Evolutionary conservation across 2,797 vertebrate genomes (phyloP).

Genomic region (Rousettus madagascariensis): DNA sequence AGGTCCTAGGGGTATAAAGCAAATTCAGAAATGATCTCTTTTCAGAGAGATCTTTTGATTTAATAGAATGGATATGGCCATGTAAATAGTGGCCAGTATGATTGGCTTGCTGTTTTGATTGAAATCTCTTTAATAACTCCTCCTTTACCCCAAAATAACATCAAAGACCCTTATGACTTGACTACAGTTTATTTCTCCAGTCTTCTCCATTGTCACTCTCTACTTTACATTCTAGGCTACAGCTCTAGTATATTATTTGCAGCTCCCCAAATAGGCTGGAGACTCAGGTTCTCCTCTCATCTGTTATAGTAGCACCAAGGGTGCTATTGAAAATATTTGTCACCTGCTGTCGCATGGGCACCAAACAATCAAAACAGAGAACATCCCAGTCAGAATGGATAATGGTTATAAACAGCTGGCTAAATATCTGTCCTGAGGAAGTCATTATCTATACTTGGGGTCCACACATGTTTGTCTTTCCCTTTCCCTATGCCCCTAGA

Average conservation of each 20-base stretch:
- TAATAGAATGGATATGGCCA: neutral
- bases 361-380: neutral
- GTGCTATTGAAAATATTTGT: neutral
- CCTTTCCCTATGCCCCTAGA: neutral
- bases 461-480: neutral
- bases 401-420: neutral
- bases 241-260: neutral
- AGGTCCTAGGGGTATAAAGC: neutral
- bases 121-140: neutral
- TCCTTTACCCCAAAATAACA: neutral
- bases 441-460: neutral
- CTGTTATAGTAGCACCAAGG: neutral
- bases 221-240: neutral
- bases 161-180: neutral
- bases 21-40: slow-evolving; percentile 24
- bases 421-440: neutral
- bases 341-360: neutral
- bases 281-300: neutral
- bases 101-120: neutral
- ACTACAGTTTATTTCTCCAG: neutral
- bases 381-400: neutral
- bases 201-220: neutral
- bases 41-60: neutral
- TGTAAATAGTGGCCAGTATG: neutral
- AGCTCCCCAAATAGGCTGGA: neutral